Evolutionary conservation across 1,140 invertebrate genomes (phyloP).

Genomic region (Araneus ventricosus): DNA sequence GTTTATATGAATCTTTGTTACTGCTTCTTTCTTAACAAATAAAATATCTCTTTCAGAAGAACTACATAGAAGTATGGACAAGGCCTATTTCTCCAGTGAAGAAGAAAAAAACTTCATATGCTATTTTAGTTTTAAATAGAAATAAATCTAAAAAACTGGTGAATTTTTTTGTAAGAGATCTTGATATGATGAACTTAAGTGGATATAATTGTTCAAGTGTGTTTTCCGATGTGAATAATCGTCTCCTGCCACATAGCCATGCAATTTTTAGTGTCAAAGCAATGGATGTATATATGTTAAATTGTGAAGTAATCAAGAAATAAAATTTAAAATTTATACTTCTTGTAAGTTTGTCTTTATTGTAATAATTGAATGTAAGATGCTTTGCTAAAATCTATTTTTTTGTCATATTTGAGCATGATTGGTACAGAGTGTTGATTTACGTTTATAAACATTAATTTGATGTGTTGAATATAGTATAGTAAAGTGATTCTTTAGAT

Average conservation of each 20-base stretch:
- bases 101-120: conserved; percentile 85
- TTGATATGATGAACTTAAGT: conserved; percentile 78
- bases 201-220: conserved; percentile 40
- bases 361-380: neutral
- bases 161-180: conserved; percentile 81
- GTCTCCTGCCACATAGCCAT: neutral
- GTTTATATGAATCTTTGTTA: neutral
- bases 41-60: conserved; percentile 77
- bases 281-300: conserved; percentile 47
- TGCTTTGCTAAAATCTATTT: too few relatives aligned
- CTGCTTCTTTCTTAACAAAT: neutral
- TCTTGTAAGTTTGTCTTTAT: neutral
- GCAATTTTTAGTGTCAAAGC: neutral
- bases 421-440: too few relatives aligned
- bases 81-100: conserved; percentile 80
- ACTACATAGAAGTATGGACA: conserved; percentile 82
- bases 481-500: too few relatives aligned
- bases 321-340: conserved; percentile 13
- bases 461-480: too few relatives aligned
- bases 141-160: conserved; percentile 84
- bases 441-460: too few relatives aligned
- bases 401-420: too few relatives aligned
- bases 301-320: conserved; percentile 1
- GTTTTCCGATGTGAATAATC: conserved; percentile 37
- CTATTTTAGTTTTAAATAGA: conserved; percentile 92